phyloP scores from a whole-genome alignment of 2,888 invertebrate species.

The Meandrusa payeni region DNA sequence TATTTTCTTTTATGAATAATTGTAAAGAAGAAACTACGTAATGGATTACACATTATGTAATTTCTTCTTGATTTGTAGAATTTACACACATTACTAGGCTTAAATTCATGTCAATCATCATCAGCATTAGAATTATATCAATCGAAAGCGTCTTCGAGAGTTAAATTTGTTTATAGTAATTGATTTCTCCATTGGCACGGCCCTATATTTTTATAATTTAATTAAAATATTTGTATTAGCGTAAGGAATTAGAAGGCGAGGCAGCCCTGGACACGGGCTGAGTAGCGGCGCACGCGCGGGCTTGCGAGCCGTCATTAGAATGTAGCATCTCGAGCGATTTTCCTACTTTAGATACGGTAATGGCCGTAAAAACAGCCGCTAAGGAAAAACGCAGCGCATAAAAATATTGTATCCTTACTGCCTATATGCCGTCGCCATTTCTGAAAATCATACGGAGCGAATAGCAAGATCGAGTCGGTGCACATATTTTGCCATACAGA shows the following conservation, averaged over 20 bases:
- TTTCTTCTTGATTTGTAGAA: too few relatives aligned
- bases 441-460: constrained; percentile 80
- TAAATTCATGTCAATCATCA: too few relatives aligned
- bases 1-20: too few relatives aligned
- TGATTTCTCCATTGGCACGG: too few relatives aligned
- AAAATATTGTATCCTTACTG: constrained; percentile 78
- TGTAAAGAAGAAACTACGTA: too few relatives aligned
- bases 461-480: constrained; percentile 59
- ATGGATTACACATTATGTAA: too few relatives aligned
- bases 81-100: too few relatives aligned
- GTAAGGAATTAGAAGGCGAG: constrained; percentile 12
- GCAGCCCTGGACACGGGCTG: constrained; percentile 47
- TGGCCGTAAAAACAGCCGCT: constrained; percentile 68
- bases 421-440: constrained; percentile 72
- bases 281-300: constrained; percentile 76
- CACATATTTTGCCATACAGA: constrained; percentile 77
- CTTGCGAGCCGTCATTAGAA: constrained; percentile 72
- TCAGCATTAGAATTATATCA: too few relatives aligned
- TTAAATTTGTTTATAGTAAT: too few relatives aligned
- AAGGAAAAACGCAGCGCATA: constrained; percentile 73
- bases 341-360: constrained; percentile 78
- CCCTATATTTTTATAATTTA: constrained; percentile 12
- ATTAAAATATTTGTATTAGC: background rate
- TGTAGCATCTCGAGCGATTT: constrained; percentile 75
- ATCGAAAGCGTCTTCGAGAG: too few relatives aligned